These are phyloP conservation scores for Anoplius nigerrimus DNA, from an alignment of 2,888 invertebrate genomes.

Conservation along the genomic window DNA sequence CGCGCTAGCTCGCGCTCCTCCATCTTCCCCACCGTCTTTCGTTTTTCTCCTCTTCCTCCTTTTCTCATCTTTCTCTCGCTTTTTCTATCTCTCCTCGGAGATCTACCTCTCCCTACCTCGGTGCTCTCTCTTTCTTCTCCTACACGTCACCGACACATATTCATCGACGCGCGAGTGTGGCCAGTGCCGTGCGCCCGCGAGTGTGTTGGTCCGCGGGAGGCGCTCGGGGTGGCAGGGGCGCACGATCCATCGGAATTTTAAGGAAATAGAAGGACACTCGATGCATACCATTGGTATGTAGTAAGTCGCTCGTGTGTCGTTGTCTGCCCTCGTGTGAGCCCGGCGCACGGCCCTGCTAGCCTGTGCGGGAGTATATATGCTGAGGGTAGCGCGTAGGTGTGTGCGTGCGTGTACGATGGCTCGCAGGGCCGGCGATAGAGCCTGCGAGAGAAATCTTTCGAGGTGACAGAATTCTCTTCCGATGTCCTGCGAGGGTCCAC, in stretches of 20 bases:
- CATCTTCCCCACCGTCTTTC: constrained; percentile 10
- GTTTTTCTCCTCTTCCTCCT: constrained; percentile 28
- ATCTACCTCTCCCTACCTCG: constrained; percentile 9
- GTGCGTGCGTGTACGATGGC: constrained; percentile 5
- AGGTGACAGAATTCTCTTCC: constrained; percentile 50
- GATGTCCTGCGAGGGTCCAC: constrained; percentile 15
- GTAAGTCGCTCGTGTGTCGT: constrained; percentile 37
- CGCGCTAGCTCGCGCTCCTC: constrained; percentile 23
- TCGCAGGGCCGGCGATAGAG: constrained; percentile 37
- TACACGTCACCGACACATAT: constrained; percentile 46
- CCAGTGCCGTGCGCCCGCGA: constrained; percentile 3
- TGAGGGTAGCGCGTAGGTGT: constrained; percentile 27
- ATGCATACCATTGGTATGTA: constrained; percentile 64
- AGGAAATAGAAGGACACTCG: constrained; percentile 70
- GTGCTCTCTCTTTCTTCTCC: constrained; percentile 33
- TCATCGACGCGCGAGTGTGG: constrained; percentile 41
- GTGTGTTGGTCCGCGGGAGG: constrained; percentile 34
- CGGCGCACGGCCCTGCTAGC: neutral
- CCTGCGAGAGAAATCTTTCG: constrained; percentile 36
- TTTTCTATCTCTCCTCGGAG: constrained; percentile 15
- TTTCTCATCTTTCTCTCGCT: constrained; percentile 26
- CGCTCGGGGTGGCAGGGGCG: constrained; percentile 41
- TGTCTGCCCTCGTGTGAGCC: constrained; percentile 5
- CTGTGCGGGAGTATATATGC: constrained; percentile 33
- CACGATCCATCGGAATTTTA: constrained; percentile 69